phyloP scores from a whole-genome alignment of 2,797 vertebrate species.

The Bufotes viridis region DNA sequence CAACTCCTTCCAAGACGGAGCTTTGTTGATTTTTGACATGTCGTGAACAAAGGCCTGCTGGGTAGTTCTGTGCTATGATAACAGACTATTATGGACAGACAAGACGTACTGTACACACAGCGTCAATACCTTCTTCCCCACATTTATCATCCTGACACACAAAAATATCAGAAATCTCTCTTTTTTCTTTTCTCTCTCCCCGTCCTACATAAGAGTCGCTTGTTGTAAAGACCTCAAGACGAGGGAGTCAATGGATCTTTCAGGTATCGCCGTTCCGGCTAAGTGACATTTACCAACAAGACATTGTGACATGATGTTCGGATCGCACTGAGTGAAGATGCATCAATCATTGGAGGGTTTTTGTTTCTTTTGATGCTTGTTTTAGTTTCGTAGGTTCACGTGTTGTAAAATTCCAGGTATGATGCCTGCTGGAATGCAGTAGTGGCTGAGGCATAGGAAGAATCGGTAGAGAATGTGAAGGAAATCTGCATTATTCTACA shows the following conservation, averaged over 20 bases:
- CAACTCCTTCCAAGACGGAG: constrained; percentile 38
- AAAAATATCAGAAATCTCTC: constrained; percentile 33
- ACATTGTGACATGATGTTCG: constrained; percentile 24
- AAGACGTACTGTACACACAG: constrained; percentile 45
- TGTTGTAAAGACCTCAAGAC: constrained; percentile 8
- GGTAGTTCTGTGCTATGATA: constrained; percentile 42
- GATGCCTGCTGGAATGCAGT: background rate
- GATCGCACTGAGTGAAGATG: constrained; percentile 19
- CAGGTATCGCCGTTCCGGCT: constrained; percentile 14
- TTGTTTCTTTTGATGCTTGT: constrained; percentile 33
- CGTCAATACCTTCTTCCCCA: background rate
- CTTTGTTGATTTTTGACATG: constrained; percentile 52
- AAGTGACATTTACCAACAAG: constrained; percentile 51
- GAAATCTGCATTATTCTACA: too few relatives aligned
- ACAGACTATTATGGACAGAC: constrained; percentile 43
- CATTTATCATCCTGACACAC: constrained; percentile 61
- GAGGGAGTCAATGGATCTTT: constrained; percentile 31
- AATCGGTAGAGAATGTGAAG: too few relatives aligned
- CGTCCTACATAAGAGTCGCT: constrained; percentile 1
- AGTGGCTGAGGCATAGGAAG: background rate
- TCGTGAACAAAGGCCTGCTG: constrained; percentile 44
- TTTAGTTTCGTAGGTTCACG: constrained; percentile 37
- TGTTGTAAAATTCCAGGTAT: constrained; percentile 38
- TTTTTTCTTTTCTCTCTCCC: background rate
- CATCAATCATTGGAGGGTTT: constrained; percentile 51